phyloP scores from a whole-genome alignment of 2,797 vertebrate species.

The Meda fulgida region DNA sequence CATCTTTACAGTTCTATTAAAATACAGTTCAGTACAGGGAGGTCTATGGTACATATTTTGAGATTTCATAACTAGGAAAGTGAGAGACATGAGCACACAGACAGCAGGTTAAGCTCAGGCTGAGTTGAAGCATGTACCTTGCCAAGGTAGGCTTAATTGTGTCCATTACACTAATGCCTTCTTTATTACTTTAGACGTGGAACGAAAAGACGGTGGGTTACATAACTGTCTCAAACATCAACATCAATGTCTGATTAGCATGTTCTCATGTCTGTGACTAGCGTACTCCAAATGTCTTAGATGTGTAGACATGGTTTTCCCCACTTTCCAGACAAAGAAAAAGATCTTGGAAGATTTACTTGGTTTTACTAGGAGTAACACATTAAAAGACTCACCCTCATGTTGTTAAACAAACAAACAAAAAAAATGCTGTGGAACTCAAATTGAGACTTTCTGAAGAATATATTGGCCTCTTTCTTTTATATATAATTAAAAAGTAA shows the following conservation, averaged over 20 bases:
- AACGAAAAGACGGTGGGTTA: slow-evolving; percentile 32
- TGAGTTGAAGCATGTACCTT: slow-evolving; percentile 27
- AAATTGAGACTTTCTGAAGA: not conserved
- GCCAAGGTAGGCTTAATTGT: slow-evolving; percentile 30
- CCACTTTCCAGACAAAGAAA: not conserved
- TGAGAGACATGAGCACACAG: not conserved
- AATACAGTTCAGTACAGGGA: not conserved
- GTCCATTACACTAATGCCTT: slow-evolving; percentile 21
- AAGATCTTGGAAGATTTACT: not conserved
- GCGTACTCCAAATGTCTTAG: not conserved
- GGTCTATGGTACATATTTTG: not conserved
- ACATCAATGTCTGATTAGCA: slow-evolving; percentile 30
- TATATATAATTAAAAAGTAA: not conserved
- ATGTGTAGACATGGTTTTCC: not conserved
- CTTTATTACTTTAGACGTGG: slow-evolving; percentile 21
- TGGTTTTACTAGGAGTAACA: not conserved
- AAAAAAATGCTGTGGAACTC: not conserved
- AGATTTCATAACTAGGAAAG: not conserved
- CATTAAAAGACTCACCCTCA: not conserved
- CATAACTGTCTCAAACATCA: slow-evolving; percentile 44
- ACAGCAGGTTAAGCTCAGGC: slow-evolving; percentile 11
- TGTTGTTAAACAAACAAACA: not conserved
- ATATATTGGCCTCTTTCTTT: not conserved
- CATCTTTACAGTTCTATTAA: not conserved
- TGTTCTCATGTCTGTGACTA: slow-evolving; percentile 14